Percentiles rank a stretch among this genome's conserved stretches.
phyloP scores from a whole-genome alignment of 1,140 invertebrate genomes.

The Heliconius himera region DNA sequence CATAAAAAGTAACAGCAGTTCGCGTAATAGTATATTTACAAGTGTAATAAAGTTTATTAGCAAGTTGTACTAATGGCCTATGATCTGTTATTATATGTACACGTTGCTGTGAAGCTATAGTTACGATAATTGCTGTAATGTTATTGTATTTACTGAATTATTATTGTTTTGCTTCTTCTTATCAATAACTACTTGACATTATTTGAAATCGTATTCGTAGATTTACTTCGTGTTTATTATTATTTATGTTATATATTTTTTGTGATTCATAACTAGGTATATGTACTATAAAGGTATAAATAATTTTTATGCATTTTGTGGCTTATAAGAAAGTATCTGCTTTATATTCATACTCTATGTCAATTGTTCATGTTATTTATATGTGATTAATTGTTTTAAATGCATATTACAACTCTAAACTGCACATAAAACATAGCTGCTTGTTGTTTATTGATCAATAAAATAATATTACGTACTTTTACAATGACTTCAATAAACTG shows the following conservation, averaged over 20 bases:
- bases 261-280: too few species aligned
- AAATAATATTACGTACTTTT: slow-evolving; percentile 7
- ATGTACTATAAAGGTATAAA: too few species aligned
- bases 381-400: not conserved
- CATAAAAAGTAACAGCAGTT: not conserved
- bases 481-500: slow-evolving; percentile 1
- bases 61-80: not conserved
- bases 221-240: not conserved
- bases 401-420: not conserved
- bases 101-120: not conserved
- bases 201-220: not conserved
- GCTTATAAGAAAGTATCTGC: not conserved
- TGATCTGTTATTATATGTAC: not conserved
- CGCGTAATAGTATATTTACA: slow-evolving; percentile 6
- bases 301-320: too few species aligned
- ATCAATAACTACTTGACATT: not conserved
- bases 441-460: slow-evolving; percentile 9
- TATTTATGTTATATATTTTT: too few species aligned
- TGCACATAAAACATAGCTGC: not conserved
- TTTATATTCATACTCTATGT: not conserved
- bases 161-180: not conserved
- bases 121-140: not conserved
- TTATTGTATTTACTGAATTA: not conserved
- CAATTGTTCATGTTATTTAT: not conserved
- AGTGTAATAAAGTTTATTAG: slow-evolving; percentile 3